Percentiles rank a stretch among this genome's conserved stretches.
Conservation (phyloP, 1,140 invertebrate species). For the Lucilia cuprina region DNA sequence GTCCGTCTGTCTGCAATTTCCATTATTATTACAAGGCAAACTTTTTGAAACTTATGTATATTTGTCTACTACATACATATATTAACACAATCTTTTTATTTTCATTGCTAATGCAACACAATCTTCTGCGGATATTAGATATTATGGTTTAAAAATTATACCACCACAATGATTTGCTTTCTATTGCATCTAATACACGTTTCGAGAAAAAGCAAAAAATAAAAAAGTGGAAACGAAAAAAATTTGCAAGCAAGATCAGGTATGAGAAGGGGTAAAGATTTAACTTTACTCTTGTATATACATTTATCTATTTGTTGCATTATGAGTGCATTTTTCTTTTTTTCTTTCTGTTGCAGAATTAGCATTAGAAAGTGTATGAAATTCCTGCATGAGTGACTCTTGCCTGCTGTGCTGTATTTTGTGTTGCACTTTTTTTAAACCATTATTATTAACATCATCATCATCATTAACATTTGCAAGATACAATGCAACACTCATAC, state of each 20-base stretch:
- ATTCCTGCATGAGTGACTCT: conserved; percentile 20
- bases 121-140: conserved; percentile 28
- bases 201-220: neutral
- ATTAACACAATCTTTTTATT: neutral
- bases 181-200: conserved; percentile 9
- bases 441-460: too few species aligned
- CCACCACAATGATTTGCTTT: conserved; percentile 8
- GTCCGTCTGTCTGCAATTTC: neutral
- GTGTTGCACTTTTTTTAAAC: neutral
- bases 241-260: neutral
- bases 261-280: neutral
- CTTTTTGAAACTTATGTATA: neutral
- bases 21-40: neutral
- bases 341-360: conserved; percentile 4
- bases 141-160: conserved; percentile 5
- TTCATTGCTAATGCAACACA: neutral
- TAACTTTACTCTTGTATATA: neutral
- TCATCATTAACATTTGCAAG: neutral
- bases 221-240: neutral
- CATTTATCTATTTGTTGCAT: neutral
- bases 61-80: neutral
- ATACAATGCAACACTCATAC: neutral
- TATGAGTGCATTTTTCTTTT: neutral
- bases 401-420: conserved; percentile 8
- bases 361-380: conserved; percentile 32